A percentile compares a stretch with the other conserved stretches of the same genome.
phyloP scores from a whole-genome alignment of 2,113 vertebrate species.

The Tragulus kanchil region DNA sequence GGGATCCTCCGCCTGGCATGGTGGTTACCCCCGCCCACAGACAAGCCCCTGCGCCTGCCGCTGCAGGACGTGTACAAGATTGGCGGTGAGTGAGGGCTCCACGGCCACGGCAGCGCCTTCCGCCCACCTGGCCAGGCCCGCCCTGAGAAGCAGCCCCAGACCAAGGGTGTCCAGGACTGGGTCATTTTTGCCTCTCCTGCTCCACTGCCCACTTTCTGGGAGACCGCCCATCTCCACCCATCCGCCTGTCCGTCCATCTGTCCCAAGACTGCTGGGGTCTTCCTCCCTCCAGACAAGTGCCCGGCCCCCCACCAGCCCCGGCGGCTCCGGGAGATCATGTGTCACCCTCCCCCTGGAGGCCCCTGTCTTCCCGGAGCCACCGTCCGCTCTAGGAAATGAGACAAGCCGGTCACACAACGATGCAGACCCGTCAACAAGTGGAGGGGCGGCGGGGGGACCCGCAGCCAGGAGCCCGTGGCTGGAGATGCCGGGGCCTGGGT shows the following conservation, averaged over 20 bases:
- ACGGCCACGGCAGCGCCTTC: fast-evolving
- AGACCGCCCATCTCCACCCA: too few species aligned
- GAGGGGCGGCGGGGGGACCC: not conserved
- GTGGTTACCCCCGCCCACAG: slow-evolving; percentile 94
- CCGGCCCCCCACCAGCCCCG: not conserved
- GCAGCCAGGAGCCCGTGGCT: not conserved
- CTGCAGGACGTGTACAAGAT: slow-evolving; percentile 93
- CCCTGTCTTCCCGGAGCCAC: not conserved
- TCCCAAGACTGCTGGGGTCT: not conserved
- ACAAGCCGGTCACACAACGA: not conserved
- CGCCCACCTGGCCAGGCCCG: not conserved
- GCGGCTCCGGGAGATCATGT: not conserved
- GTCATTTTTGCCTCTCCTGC: not conserved
- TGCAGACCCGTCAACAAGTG: not conserved
- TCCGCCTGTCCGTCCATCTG: not conserved
- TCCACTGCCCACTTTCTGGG: not conserved
- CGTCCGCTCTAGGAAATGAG: not conserved
- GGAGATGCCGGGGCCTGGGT: not conserved
- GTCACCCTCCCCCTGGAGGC: too few species aligned
- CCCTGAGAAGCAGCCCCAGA: not conserved
- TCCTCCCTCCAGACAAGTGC: not conserved
- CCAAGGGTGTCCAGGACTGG: not conserved
- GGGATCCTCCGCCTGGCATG: slow-evolving; percentile 93
- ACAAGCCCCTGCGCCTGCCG: slow-evolving; percentile 91
- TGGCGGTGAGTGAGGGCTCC: slow-evolving; percentile 86